Percentiles rank a stretch among this genome's conserved stretches.
Evolutionary conservation across 2,888 invertebrate genomes (phyloP).

Genomic region (Trissolcus japonicus): DNA sequence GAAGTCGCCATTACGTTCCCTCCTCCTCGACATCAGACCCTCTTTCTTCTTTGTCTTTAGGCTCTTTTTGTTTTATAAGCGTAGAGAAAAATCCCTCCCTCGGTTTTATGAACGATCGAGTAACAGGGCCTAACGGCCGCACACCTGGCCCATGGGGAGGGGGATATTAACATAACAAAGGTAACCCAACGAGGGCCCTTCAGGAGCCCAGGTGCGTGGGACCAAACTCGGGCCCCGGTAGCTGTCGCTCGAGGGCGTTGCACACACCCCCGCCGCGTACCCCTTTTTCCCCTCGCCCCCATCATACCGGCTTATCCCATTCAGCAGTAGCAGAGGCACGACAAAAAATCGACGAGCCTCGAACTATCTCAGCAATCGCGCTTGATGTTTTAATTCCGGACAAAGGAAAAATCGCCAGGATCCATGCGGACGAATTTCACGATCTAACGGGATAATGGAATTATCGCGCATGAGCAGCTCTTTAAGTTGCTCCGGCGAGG

Average conservation of each 20-base stretch:
- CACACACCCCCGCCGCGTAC: conserved; percentile 71
- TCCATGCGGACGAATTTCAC: conserved; percentile 40
- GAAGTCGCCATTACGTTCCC: conserved; percentile 38
- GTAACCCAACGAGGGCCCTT: conserved; percentile 65
- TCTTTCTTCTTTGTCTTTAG: conserved; percentile 42
- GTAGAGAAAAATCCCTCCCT: conserved; percentile 64
- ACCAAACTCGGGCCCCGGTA: conserved; percentile 68
- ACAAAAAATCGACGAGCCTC: conserved; percentile 46
- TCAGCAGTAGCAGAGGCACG: conserved; percentile 10
- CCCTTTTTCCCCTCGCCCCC: conserved; percentile 65
- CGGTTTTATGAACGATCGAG: conserved; percentile 64
- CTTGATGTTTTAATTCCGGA: conserved; percentile 54
- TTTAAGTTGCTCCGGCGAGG: conserved; percentile 26
- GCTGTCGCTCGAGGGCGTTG: conserved; percentile 69
- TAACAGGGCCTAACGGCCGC: conserved; percentile 69
- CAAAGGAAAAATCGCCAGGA: conserved; percentile 43
- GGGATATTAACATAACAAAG: conserved; percentile 72
- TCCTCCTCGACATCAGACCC: conserved; percentile 11
- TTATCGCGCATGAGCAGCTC: conserved; percentile 38
- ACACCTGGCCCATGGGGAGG: conserved; percentile 67
- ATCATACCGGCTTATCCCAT: conserved; percentile 19
- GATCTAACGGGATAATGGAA: conserved; percentile 47
- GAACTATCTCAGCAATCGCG: conserved; percentile 50
- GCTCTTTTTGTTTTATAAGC: conserved; percentile 56
- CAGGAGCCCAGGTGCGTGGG: conserved; percentile 73